Conservation (phyloP, 2,797 vertebrate genomes). For the Gallinago stenura region DNA sequence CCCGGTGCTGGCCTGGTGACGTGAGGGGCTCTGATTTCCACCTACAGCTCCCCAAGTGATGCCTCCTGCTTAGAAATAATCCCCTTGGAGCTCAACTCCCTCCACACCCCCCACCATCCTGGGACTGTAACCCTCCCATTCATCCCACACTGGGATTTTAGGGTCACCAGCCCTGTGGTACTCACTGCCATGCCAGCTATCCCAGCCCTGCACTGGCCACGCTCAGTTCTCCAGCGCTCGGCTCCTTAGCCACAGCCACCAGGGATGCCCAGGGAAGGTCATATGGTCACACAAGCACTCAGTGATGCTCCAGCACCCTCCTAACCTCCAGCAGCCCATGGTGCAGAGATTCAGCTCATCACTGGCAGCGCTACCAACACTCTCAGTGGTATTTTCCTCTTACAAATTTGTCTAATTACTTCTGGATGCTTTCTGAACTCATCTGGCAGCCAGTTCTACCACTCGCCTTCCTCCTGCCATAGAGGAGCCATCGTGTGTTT, state of each 20-base stretch:
- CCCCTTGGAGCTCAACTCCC: fast-evolving
- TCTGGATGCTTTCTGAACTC: slow-evolving; percentile 53
- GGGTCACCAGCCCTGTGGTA: not conserved
- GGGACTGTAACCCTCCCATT: not conserved
- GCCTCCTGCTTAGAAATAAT: not conserved
- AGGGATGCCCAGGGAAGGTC: not conserved
- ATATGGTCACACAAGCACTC: fast-evolving
- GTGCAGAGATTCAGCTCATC: not conserved
- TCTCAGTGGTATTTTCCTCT: not conserved
- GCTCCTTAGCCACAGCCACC: not conserved
- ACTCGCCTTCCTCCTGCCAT: not conserved
- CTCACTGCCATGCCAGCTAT: not conserved
- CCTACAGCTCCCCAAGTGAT: fast-evolving
- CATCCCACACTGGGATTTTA: not conserved
- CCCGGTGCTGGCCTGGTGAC: not conserved
- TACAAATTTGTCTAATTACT: slow-evolving; percentile 41
- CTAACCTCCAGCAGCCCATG: not conserved
- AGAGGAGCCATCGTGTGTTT: not conserved
- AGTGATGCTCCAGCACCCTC: not conserved
- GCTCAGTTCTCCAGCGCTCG: not conserved
- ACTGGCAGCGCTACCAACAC: not conserved
- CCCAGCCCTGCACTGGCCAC: not conserved
- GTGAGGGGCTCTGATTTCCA: not conserved
- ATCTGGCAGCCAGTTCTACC: not conserved
- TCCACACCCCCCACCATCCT: not conserved